Evolutionary conservation across 2,888 invertebrate genomes (phyloP), one percentile per base, ranked within the genome.

Genomic region (Osmoderma eremita): DNA sequence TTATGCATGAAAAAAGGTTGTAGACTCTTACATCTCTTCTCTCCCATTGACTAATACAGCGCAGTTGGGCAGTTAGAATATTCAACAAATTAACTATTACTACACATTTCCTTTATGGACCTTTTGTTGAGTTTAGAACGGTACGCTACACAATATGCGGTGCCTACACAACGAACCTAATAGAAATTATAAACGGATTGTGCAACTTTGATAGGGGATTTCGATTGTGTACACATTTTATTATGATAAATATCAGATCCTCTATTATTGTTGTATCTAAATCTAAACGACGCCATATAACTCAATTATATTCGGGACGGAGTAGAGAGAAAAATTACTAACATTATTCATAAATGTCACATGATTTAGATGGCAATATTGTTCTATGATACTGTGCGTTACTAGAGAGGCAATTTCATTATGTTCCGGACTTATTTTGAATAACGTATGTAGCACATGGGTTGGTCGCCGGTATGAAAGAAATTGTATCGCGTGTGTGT

Each of bases 191-290:
- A 65, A 65, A 65, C 45, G 58, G 49, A 58, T 65, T 65, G 65
- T 58, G 58, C 65, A 65, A 65, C 45, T 30, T 45, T 42, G 51
- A 42, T 63, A 63, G 30, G 42, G 22, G 38, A 49, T 39, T 48
- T 58, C 65, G 65, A 65, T 65, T 65, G 49, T 54, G 56, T 58
- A 53, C 30, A 56, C 49, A 41, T 15, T 65, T 65, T 65, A 65
- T 58, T 56, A 42, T 58, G 58, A 65, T 65, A 65, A 65, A 65
- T 65, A 65, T 58, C 65, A 49, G 65, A 65, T 65, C 48, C 49
- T 22, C 58, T 42, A 48, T 49, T 65, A 56, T 38, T 38, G 39
- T 18, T 50, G 45, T 48, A 54, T 54, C 54, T 45, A 49, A 38
- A 56, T 58, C 48, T 50, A 65, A 39, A 58, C 58, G 58, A 58